Evolutionary conservation across 2,888 invertebrate species (phyloP), one percentile per base, ranked within the genome.

Genomic region (Epinotia nisella): DNA sequence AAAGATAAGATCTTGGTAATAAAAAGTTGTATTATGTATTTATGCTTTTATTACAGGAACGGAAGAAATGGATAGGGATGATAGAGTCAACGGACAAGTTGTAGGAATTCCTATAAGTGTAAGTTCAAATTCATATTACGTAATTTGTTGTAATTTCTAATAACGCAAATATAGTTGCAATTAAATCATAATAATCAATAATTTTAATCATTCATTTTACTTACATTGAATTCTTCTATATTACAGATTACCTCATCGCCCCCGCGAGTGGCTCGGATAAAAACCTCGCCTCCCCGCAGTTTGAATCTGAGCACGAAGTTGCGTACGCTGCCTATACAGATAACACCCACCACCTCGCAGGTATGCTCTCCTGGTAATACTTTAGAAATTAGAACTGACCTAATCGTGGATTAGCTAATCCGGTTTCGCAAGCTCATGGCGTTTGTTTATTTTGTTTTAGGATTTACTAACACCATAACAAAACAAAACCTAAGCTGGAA

Each of bases 51-150:
- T 92, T 82, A 78, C 85, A 66, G 83, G 83, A 70, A 77, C 82
- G 65, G 92, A 92, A 75, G 91, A 92, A 59, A 90, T 88, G 79
- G 89, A 88, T 69, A 84, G 84, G 78, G 90, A 91, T 75, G 90
- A 89, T 61, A 84, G 81, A 79, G 79, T 89, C 49, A 93, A 89
- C 78, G 91, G 89, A 72, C 91, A 90, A 83, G 85, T 92, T 77
- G 81, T 92, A 87, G 92, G 93, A 86, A 89, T 92, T 78, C 90
- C 91, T 78, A 84, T 91, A 82, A 92, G 87, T 89, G 93, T 93
- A 85, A 92, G 93, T 91, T 29, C 5, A 19, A 17, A 19, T 21
- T 3, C 9, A 15, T 35, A 2, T 29, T 59, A 49, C 1, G 13
- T n/a, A 49, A 49, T 49, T 49, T 49, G 49, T 49, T 1, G 45